phyloP scores from a whole-genome alignment of 2,888 invertebrate species.

The Spialia ferax region DNA sequence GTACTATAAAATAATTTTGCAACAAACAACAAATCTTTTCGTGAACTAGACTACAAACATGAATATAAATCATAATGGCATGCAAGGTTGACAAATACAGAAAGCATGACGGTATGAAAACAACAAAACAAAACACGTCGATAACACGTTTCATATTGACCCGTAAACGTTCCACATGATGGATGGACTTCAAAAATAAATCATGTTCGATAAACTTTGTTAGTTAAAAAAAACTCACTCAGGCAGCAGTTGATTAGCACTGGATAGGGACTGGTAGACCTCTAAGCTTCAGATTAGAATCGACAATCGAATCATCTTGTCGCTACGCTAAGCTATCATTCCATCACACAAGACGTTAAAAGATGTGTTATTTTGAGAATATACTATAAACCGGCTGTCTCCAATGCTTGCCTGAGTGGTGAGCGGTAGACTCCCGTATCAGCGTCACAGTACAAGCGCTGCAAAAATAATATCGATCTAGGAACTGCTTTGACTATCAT shows the following conservation, averaged over 20 bases:
- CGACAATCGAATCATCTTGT: conserved; percentile 56
- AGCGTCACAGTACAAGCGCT: conserved; percentile 91
- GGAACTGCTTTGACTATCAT: conserved; percentile 79
- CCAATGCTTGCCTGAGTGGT: conserved; percentile 92
- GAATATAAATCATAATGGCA: conserved; percentile 76
- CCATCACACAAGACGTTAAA: conserved; percentile 82
- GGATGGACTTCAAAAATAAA: conserved; percentile 86
- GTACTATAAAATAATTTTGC: conserved; percentile 45
- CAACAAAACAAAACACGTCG: conserved; percentile 57
- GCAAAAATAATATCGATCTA: conserved; percentile 88
- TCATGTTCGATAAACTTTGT: conserved; percentile 68
- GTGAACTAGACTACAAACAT: conserved; percentile 65
- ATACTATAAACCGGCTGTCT: conserved; percentile 86
- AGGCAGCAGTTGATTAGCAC: conserved; percentile 86
- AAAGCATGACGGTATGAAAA: conserved; percentile 77
- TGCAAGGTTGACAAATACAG: conserved; percentile 77
- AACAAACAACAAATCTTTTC: conserved; percentile 53
- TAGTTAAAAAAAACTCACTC: conserved; percentile 84
- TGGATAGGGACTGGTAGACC: conserved; percentile 64
- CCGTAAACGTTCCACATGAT: conserved; percentile 56
- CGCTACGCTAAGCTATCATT: conserved; percentile 81
- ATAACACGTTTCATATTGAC: conserved; percentile 47
- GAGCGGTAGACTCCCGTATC: conserved; percentile 91
- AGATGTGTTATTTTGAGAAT: conserved; percentile 78
- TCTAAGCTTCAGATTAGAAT: conserved; percentile 66